Evolutionary conservation across 2,113 vertebrate genomes (phyloP).

Genomic region (Enhydra lutris): DNA sequence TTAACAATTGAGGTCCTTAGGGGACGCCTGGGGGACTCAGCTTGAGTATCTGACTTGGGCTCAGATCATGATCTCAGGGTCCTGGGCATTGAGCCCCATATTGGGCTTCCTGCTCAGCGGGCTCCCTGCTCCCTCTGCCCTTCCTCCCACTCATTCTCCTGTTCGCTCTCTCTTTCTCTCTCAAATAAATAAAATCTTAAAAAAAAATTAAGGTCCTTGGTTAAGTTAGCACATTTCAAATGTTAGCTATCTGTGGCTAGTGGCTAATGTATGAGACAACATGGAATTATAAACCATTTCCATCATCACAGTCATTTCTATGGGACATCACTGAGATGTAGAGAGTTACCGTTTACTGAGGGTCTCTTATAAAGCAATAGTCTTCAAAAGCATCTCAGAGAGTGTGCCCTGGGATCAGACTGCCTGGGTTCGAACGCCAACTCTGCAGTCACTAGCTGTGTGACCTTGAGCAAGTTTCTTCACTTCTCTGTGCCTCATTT

Average conservation of each 20-base stretch:
- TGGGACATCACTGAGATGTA: background rate
- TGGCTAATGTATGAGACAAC: background rate
- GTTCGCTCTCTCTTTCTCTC: background rate
- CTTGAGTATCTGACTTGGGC: no score
- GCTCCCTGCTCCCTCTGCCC: no score
- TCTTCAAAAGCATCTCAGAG: background rate
- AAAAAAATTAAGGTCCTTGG: conserved; percentile 10
- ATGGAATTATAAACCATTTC: background rate
- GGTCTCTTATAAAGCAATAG: background rate
- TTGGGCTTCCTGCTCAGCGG: no score
- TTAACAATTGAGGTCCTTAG: no score
- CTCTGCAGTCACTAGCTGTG: background rate
- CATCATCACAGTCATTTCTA: background rate
- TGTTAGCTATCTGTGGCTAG: background rate
- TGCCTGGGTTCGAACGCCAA: background rate
- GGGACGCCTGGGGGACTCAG: no score
- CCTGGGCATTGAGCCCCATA: no score
- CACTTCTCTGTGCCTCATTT: background rate
- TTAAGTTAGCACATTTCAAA: background rate
- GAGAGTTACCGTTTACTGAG: background rate
- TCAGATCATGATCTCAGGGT: no score
- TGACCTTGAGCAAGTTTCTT: background rate
- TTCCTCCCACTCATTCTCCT: background rate
- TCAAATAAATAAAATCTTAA: background rate
- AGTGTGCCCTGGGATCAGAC: background rate